Conservation (phyloP, 2,113 vertebrate genomes). For the Pseudonaja textilis region DNA sequence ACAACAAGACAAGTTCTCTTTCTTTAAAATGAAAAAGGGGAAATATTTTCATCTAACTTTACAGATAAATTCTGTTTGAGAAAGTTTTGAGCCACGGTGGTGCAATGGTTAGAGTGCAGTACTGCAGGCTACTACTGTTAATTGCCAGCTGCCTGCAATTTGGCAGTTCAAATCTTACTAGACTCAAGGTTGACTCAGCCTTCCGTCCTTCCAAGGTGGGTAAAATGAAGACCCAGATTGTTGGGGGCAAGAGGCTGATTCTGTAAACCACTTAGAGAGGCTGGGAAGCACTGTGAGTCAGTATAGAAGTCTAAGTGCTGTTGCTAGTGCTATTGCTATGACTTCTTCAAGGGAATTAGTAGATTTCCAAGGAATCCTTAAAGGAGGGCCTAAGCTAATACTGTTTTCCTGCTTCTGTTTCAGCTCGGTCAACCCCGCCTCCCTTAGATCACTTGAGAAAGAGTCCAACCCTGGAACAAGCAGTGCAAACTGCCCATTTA, state of each 20-base stretch:
- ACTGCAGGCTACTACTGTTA: too few relatives aligned
- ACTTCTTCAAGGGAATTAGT: constrained; percentile 1
- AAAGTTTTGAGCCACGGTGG: not conserved
- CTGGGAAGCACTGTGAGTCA: too few relatives aligned
- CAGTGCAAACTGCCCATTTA: constrained; percentile 76
- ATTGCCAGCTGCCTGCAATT: too few relatives aligned
- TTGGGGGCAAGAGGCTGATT: too few relatives aligned
- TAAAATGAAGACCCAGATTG: too few relatives aligned
- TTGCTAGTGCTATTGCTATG: too few relatives aligned
- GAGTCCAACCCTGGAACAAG: constrained; percentile 81
- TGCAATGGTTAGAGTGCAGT: too few relatives aligned
- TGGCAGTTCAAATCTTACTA: too few relatives aligned
- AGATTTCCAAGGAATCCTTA: constrained; percentile 49
- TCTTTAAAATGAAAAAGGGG: not conserved
- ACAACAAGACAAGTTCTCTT: not conserved
- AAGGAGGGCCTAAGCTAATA: not conserved
- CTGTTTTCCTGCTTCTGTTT: constrained; percentile 40
- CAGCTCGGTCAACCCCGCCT: constrained; percentile 86
- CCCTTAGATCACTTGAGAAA: constrained; percentile 81
- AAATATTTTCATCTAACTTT: not conserved
- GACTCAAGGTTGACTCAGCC: too few relatives aligned
- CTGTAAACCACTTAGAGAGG: too few relatives aligned
- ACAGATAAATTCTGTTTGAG: not conserved
- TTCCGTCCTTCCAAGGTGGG: too few relatives aligned
- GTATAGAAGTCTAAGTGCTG: too few relatives aligned